Base-by-base conservation (phyloP, 1,140 invertebrate genomes). In the Aphelinus certus region DNA sequence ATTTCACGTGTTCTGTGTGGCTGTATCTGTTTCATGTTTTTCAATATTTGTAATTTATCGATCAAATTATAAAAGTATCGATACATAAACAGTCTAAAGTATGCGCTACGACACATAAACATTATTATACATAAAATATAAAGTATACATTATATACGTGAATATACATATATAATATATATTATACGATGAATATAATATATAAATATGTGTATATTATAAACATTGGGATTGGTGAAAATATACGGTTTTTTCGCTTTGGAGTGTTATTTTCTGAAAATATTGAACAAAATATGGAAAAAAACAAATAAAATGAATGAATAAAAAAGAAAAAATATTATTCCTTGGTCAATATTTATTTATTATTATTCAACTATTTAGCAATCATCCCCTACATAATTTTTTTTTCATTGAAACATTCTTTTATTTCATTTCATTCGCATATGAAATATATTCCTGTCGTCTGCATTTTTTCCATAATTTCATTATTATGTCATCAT, bases 251-350 rank as follows among this genome's bases (percentile, higher is more conserved):
- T 88, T 87, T 88, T 87, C 87, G 86, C 86, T 88, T 87, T 88
- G 87, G 86, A 88, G 88, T 88, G 87, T 88, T 88, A 88, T 88
- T 88, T 88, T 88, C 86, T 88, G 87, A 88, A 86, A 88, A 88
- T 88, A 88, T 88, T 88, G 83, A 88, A 87, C 84, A 87, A 88
- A 87, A 87, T 87, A 85, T 86, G 84, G 84, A 88, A 88, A 88
- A 87, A 88, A 86, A 87, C 86, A 82, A 87, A 87, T 86, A 87
- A 88, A 88, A 87, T 81, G 79, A 85, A 87, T 87, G 81, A 87
- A 85, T 85, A 83, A 84, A 85, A 86, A 84, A 75, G 73, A 81
- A 77, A 79, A 80, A 66, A 75, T 65, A 68, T 53, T 9, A 53
- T 53, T 53, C 9, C 9, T 9, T 53, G 4, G 51, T 53, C 51